Evolutionary conservation across 2,797 vertebrate species (phyloP).

Genomic region (Nyctibius grandis): DNA sequence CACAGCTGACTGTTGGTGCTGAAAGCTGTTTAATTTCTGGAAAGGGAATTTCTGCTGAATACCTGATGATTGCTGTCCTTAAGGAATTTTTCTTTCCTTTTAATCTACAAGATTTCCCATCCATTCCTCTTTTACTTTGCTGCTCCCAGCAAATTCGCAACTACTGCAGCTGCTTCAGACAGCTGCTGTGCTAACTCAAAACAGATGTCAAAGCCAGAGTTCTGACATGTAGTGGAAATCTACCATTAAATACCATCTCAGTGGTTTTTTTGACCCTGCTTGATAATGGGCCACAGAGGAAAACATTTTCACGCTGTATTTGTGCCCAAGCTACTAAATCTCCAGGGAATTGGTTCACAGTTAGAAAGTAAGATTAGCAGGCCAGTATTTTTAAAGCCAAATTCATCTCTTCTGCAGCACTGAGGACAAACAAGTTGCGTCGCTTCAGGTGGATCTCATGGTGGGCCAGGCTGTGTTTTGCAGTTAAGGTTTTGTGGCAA

Average conservation of each 20-base stretch:
- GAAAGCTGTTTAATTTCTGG: conserved; percentile 7
- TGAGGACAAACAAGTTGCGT: neutral
- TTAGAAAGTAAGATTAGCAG: conserved; percentile 10
- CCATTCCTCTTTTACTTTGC: conserved; percentile 32
- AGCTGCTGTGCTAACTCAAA: conserved; percentile 75
- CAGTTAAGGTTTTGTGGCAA: neutral
- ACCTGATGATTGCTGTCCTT: conserved; percentile 48
- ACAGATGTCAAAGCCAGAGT: conserved; percentile 76
- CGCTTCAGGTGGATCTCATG: neutral
- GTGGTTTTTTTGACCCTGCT: conserved; percentile 71
- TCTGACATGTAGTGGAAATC: conserved; percentile 73
- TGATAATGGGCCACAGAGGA: conserved; percentile 61
- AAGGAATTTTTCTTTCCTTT: conserved; percentile 43
- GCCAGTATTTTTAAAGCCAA: neutral
- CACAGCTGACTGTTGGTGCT: neutral
- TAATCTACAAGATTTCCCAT: conserved; percentile 35
- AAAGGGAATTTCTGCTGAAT: conserved; percentile 46
- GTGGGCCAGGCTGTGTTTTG: neutral
- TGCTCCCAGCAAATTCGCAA: conserved; percentile 58
- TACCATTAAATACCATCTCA: conserved; percentile 72
- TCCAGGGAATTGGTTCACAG: neutral
- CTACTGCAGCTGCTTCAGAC: conserved; percentile 68
- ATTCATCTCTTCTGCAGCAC: neutral
- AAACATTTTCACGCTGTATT: conserved; percentile 51
- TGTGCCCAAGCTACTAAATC: conserved; percentile 16